Evolutionary conservation across 2,797 vertebrate species (phyloP).

Genomic region (Sardinella longiceps): DNA sequence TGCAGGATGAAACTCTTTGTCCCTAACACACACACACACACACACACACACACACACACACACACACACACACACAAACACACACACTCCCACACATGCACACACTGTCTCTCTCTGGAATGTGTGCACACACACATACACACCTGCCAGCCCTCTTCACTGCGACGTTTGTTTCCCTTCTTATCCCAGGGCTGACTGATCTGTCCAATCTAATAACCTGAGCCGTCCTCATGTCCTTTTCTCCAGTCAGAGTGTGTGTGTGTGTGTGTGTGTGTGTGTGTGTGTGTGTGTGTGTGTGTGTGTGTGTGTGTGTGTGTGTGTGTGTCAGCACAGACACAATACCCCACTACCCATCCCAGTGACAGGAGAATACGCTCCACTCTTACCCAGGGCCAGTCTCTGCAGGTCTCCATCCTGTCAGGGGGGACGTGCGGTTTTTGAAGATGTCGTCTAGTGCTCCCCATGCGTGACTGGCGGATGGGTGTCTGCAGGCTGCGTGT

Average conservation of each 20-base stretch:
- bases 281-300: neutral
- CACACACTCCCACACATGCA: neutral
- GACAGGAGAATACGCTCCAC: constrained; percentile 35
- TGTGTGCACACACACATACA: constrained; percentile 22
- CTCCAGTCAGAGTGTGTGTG: constrained; percentile 43
- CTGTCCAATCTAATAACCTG: constrained; percentile 54
- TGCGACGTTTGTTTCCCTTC: constrained; percentile 30
- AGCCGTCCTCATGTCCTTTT: constrained; percentile 41
- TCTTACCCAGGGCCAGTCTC: neutral
- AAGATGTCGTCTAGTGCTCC: neutral
- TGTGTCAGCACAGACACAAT: constrained; percentile 1
- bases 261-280: constrained; percentile 35
- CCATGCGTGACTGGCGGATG: neutral
- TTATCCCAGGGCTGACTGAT: constrained; percentile 43
- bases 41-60: neutral
- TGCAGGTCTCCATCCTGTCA: neutral
- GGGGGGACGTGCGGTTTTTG: neutral
- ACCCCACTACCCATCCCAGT: constrained; percentile 39
- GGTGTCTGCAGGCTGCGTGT: neutral
- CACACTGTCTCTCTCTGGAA: neutral
- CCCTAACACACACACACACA: neutral
- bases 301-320: neutral
- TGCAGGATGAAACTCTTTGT: neutral
- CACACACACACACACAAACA: neutral
- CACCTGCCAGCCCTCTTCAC: constrained; percentile 40